phyloP scores from a whole-genome alignment of 2,888 invertebrate species.

The Himalopsyche kuldschensis region DNA sequence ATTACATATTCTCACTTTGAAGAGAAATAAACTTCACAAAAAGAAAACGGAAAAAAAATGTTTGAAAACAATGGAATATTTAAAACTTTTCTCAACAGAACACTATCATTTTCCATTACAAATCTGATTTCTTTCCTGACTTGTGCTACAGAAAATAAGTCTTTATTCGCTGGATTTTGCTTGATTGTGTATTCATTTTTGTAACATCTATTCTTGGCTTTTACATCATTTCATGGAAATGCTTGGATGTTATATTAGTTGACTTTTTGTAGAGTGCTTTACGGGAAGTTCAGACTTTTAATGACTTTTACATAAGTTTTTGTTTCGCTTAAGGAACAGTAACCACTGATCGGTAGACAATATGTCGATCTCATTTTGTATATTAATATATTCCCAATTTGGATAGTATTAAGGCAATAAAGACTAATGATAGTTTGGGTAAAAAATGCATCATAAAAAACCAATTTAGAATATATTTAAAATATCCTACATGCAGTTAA shows the following conservation, averaged over 20 bases:
- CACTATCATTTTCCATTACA: neutral
- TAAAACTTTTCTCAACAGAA: neutral
- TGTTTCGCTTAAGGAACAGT: neutral
- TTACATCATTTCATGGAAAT: neutral
- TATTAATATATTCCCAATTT: too few relatives aligned
- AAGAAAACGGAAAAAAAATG: neutral
- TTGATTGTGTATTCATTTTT: neutral
- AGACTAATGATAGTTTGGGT: too few relatives aligned
- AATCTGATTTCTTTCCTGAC: neutral
- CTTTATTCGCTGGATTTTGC: neutral
- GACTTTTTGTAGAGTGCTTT: neutral
- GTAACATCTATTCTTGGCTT: neutral
- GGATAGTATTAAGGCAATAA: too few relatives aligned
- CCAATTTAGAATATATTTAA: too few relatives aligned
- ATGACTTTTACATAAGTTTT: constrained; percentile 7
- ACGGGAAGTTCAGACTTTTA: neutral
- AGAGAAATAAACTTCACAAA: neutral
- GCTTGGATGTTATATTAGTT: neutral
- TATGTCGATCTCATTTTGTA: neutral
- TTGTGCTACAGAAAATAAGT: neutral
- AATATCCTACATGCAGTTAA: too few relatives aligned
- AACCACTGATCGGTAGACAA: neutral
- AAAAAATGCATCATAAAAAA: too few relatives aligned
- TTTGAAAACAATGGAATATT: neutral
- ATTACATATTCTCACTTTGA: too few relatives aligned